These are phyloP conservation scores for Dolichoris vasculosae DNA, from an alignment of 1,140 invertebrate genomes.

Conservation along the genomic window DNA sequence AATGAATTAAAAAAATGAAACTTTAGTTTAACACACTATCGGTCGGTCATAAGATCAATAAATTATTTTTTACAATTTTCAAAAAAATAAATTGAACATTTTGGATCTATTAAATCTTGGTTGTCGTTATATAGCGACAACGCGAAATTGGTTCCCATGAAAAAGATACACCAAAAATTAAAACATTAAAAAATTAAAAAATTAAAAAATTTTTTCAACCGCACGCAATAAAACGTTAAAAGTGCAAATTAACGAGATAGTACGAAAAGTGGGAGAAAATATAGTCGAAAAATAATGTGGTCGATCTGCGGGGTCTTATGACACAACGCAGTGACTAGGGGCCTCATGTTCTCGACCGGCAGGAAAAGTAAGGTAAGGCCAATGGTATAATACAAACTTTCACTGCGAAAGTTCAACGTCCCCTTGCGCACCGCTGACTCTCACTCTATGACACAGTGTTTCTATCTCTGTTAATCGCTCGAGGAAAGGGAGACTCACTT, in stretches of 20 bases:
- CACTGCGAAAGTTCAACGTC: constrained; percentile 74
- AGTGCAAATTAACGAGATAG: background rate
- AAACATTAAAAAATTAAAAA: too few relatives aligned
- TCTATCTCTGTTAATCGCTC: constrained; percentile 58
- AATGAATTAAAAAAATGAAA: too few relatives aligned
- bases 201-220: background rate
- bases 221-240: background rate
- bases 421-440: constrained; percentile 64
- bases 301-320: constrained; percentile 63
- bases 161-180: too few relatives aligned
- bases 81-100: too few relatives aligned
- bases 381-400: constrained; percentile 76
- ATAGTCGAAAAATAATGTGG: background rate
- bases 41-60: too few relatives aligned
- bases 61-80: too few relatives aligned
- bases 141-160: background rate
- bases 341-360: constrained; percentile 62
- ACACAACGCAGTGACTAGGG: constrained; percentile 67
- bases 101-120: too few relatives aligned
- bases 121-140: too few relatives aligned
- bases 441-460: constrained; percentile 60
- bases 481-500: constrained; percentile 24
- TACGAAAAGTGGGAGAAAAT: too few relatives aligned
- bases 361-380: constrained; percentile 76
- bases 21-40: too few relatives aligned